These are phyloP conservation scores for Yponomeuta cagnagella DNA, from an alignment of 2,888 invertebrate genomes.

Conservation along the genomic window DNA sequence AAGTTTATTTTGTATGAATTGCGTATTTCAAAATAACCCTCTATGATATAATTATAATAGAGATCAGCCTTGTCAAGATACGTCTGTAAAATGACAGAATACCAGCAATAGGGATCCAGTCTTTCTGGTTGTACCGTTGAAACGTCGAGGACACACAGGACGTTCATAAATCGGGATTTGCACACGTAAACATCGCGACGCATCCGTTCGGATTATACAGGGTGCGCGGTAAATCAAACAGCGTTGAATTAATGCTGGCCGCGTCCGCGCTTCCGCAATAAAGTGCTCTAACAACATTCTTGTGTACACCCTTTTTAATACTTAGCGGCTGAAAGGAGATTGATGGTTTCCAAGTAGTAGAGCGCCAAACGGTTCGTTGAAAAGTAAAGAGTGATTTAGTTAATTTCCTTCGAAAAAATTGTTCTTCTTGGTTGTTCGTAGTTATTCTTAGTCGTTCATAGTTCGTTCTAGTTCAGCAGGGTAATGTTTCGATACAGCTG, in stretches of 20 bases:
- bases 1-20: too few species aligned
- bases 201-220: conserved; percentile 14
- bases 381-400: too few species aligned
- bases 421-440: too few species aligned
- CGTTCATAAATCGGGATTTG: conserved; percentile 10
- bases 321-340: conserved; percentile 5
- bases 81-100: too few species aligned
- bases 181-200: conserved; percentile 4
- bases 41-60: too few species aligned
- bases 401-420: too few species aligned
- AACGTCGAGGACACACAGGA: not conserved
- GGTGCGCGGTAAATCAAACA: conserved; percentile 13
- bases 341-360: not conserved
- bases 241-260: conserved; percentile 3
- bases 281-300: conserved; percentile 3
- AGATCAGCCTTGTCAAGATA: too few species aligned
- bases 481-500: too few species aligned
- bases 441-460: too few species aligned
- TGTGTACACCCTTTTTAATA: conserved; percentile 3
- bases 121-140: not conserved
- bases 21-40: too few species aligned
- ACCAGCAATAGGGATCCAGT: not conserved
- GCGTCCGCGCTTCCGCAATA: conserved; percentile 1
- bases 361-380: not conserved
- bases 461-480: too few species aligned